Evolutionary conservation across 1,140 invertebrate genomes (phyloP).

Genomic region (Saccostrea glomerata): DNA sequence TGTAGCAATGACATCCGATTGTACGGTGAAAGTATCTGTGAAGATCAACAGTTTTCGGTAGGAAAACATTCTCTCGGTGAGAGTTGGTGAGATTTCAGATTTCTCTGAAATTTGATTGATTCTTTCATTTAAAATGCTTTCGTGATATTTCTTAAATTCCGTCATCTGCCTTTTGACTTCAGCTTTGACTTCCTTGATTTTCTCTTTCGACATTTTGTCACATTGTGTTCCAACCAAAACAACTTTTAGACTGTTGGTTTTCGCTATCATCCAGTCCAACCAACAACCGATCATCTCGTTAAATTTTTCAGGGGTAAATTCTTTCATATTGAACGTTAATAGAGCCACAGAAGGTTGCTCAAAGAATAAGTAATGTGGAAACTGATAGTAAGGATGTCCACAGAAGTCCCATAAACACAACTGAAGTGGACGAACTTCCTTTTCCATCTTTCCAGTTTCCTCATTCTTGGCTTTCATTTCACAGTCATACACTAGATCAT

Average conservation of each 20-base stretch:
- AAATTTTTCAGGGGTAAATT: conserved; percentile 68
- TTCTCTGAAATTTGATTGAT: conserved; percentile 70
- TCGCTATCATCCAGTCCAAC: conserved; percentile 77
- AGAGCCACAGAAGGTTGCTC: conserved; percentile 72
- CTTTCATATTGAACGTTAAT: conserved; percentile 75
- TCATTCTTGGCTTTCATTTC: conserved; percentile 61
- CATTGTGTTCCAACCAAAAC: conserved; percentile 74
- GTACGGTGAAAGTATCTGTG: conserved; percentile 65
- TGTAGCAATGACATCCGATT: conserved; percentile 70
- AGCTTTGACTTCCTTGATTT: conserved; percentile 62
- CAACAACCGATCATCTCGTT: conserved; percentile 71
- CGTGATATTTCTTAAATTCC: conserved; percentile 55
- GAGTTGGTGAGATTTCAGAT: conserved; percentile 71
- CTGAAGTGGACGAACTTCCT: conserved; percentile 56
- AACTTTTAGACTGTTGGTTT: conserved; percentile 72
- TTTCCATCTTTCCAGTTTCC: conserved; percentile 53
- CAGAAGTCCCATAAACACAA: conserved; percentile 76
- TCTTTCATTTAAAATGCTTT: conserved; percentile 65
- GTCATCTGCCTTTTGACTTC: conserved; percentile 61
- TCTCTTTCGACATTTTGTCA: conserved; percentile 64
- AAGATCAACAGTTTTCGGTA: conserved; percentile 70
- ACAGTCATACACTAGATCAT: conserved; percentile 68
- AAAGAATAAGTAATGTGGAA: conserved; percentile 73
- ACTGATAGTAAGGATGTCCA: conserved; percentile 73
- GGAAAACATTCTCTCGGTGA: conserved; percentile 73